These are phyloP conservation scores for Drosophila littoralis DNA, from an alignment of 1,140 invertebrate genomes.

Conservation along the genomic window DNA sequence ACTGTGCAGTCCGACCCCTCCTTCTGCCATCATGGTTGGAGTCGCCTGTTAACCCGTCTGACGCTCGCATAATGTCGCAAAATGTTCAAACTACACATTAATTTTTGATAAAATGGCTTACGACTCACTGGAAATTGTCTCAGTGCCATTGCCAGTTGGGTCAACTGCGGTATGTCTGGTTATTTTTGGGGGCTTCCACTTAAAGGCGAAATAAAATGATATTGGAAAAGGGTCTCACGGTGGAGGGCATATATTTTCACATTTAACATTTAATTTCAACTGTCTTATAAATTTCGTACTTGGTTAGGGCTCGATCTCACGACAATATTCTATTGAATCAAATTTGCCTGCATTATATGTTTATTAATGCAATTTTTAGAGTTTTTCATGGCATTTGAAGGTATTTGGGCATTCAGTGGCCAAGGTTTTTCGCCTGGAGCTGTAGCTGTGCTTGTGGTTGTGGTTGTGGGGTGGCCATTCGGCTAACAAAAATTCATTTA, in stretches of 20 bases:
- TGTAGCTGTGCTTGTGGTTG: not conserved
- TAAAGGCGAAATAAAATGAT: conserved; percentile 38
- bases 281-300: conserved; percentile 45
- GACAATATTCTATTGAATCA: conserved; percentile 38
- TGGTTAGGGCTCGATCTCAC: conserved; percentile 34
- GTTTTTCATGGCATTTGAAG: conserved; percentile 14
- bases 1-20: conserved; percentile 32
- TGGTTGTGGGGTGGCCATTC: conserved; percentile 42
- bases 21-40: conserved; percentile 33
- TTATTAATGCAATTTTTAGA: conserved; percentile 73
- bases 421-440: conserved; percentile 44
- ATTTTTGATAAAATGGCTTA: conserved; percentile 82
- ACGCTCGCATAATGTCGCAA: conserved; percentile 76
- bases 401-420: conserved; percentile 8
- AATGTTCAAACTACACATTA: conserved; percentile 79
- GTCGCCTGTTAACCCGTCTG: conserved; percentile 70
- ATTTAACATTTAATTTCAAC: conserved; percentile 44
- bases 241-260: conserved; percentile 26
- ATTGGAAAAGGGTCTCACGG: conserved; percentile 29
- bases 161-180: not conserved
- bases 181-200: conserved; percentile 23
- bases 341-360: conserved; percentile 44
- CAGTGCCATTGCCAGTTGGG: conserved; percentile 1
- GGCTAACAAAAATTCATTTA: conserved; percentile 83
- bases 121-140: conserved; percentile 64